Base-by-base conservation (phyloP, 2,797 vertebrate species). In the Artibeus lituratus region DNA sequence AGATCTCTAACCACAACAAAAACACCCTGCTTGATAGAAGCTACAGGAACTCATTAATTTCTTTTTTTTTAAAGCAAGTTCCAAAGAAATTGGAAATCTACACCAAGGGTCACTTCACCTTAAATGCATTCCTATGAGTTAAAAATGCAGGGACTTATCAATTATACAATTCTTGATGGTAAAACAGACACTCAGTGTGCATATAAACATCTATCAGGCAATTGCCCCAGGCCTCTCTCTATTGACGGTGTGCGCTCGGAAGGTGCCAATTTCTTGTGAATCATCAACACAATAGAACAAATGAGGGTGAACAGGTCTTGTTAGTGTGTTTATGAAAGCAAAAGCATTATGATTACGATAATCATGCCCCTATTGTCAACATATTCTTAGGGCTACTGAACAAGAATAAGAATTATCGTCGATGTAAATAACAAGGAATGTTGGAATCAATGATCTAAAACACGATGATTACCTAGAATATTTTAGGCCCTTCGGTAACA, bases 41-140 rank as follows among this genome's bases (percentile, higher is more conserved):
- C 51, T 96, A 80, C 29, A 73, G 37, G 94, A 97, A 73, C 14
- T 97, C 74, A 96, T 97, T 95, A 97, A 97, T 97, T 42, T 49
- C 97, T 96, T 90, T 97, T 95, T 98, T 98, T 86, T 42, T 42
- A 42, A 95, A 97, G n/a, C 12, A 97, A 89, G 37, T 57, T 89
- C 42, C 67, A 91, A 96, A 97, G 76, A 35, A 97, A 91, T 47
- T 94, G 15, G n/a, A 96, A 97, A 94, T 98, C 74, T 7, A 81
- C 97, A 81, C 16, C 72, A 87, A 97, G 98, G 95, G 69, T 96
- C 94, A 94, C 10, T 69, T 97, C 72, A 89, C 39, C 91, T 96
- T 97, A 97, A 94, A 97, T 97, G 44, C 92, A 92, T 96, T 96
- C 37, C 70, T 91, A 16, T 80, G 90, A 96, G 67, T 44, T 95